phyloP scores from a whole-genome alignment of 2,888 invertebrate genomes.

The Crepidodera aurea region DNA sequence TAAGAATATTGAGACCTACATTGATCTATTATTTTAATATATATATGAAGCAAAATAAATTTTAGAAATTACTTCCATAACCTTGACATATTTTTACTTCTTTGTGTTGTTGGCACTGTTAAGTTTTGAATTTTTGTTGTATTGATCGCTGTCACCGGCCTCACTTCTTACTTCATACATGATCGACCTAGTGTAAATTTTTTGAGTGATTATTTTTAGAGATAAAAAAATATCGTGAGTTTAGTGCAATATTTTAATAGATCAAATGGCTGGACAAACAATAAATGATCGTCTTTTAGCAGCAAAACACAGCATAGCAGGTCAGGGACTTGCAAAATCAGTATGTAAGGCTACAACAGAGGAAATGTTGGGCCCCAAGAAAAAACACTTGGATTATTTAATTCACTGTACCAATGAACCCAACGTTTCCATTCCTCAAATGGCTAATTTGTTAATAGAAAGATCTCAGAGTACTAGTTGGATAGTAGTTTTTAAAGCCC shows the following conservation, averaged over 20 bases:
- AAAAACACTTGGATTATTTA: conserved; percentile 99
- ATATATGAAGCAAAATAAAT: not conserved
- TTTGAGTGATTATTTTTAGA: conserved; percentile 26
- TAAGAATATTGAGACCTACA: not conserved
- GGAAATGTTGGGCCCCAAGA: conserved; percentile 99
- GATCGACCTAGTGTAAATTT: conserved; percentile 27
- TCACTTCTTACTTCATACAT: conserved; percentile 27
- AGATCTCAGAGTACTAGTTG: conserved; percentile 97
- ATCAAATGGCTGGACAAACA: conserved; percentile 92
- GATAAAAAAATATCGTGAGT: conserved; percentile 14
- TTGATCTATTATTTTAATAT: not conserved
- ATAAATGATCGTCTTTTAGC: conserved; percentile 98
- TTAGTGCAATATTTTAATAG: conserved; percentile 32
- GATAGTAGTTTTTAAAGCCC: conserved; percentile 98
- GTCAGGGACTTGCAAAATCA: conserved; percentile 98
- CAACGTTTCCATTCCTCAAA: conserved; percentile 98
- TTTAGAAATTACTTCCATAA: not conserved
- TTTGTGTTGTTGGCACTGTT: conserved; percentile 16
- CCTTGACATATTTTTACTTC: conserved; percentile 19
- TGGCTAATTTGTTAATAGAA: conserved; percentile 98
- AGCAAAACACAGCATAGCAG: conserved; percentile 98
- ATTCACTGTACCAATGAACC: conserved; percentile 99
- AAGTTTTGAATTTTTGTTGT: conserved; percentile 28
- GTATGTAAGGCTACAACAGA: conserved; percentile 99
- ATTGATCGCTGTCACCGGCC: conserved; percentile 31